These are phyloP conservation scores for Parasteatoda tepidariorum DNA, from an alignment of 1,140 invertebrate species.

Conservation along the genomic window DNA sequence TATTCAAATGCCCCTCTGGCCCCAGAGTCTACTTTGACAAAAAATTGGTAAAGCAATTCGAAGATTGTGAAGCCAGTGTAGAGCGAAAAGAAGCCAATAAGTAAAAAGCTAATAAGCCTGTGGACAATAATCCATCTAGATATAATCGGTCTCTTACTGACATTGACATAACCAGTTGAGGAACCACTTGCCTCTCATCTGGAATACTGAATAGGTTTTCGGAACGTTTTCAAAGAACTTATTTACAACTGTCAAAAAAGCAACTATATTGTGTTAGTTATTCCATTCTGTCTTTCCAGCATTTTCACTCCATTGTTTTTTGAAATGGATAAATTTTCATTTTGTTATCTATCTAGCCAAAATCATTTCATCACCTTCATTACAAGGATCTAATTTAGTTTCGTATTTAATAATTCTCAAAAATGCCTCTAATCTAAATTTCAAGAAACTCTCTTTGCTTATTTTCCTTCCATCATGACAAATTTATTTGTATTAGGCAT, in stretches of 20 bases:
- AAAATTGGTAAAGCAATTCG: too few species aligned
- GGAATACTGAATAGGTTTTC: conserved; percentile 48
- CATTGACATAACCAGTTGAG: conserved; percentile 55
- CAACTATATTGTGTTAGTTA: conserved; percentile 52
- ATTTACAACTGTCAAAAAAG: conserved; percentile 58
- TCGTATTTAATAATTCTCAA: too few species aligned
- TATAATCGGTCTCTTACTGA: conserved; percentile 57
- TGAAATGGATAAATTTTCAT: too few species aligned
- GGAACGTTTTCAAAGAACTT: conserved; percentile 50
- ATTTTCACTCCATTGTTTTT: conserved; percentile 15
- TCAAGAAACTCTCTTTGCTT: too few species aligned
- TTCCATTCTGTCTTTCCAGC: conserved; percentile 27
- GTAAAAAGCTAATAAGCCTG: conserved; percentile 10
- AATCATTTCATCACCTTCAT: too few species aligned
- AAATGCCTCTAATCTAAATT: too few species aligned
- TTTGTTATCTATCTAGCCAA: too few species aligned
- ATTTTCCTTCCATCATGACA: too few species aligned
- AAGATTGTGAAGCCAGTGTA: background rate
- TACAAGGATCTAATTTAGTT: too few species aligned
- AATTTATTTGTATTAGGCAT: too few species aligned
- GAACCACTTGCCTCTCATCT: background rate
- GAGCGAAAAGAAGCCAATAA: background rate
- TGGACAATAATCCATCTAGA: conserved; percentile 61
- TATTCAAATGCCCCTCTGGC: too few species aligned
- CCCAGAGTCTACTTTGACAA: too few species aligned